Evolutionary conservation across 1,140 invertebrate species (phyloP).

Genomic region (Drosophila tani): DNA sequence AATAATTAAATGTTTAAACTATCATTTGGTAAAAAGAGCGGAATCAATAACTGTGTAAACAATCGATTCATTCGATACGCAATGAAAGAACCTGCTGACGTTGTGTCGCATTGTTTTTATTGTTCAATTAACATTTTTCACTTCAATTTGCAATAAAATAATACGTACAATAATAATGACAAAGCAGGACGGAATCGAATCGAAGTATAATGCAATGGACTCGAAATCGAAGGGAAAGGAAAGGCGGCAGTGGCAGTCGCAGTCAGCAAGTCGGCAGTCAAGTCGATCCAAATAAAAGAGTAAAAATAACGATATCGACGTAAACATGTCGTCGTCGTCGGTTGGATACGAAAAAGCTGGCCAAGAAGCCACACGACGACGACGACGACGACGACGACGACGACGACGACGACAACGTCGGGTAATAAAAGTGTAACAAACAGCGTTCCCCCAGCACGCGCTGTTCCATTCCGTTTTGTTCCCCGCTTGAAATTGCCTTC

Average conservation of each 20-base stretch:
- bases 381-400: too few relatives aligned
- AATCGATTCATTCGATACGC: not conserved
- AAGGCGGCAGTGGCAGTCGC: slow-evolving; percentile 10
- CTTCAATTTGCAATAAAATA: slow-evolving; percentile 46
- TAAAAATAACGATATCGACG: slow-evolving; percentile 25
- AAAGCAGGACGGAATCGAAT: slow-evolving; percentile 20
- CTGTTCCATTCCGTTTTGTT: slow-evolving; percentile 52
- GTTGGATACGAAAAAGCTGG: slow-evolving; percentile 26
- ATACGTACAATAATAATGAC: slow-evolving; percentile 36
- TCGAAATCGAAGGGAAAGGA: slow-evolving; percentile 5
- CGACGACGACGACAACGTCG: slow-evolving; percentile 8
- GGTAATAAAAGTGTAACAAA: slow-evolving; percentile 30
- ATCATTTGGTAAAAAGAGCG: not conserved
- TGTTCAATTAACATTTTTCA: slow-evolving; percentile 48
- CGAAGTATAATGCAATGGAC: slow-evolving; percentile 4
- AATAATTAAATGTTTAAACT: not conserved
- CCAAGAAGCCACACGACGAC: slow-evolving; percentile 23
- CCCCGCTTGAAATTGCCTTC: slow-evolving; percentile 3
- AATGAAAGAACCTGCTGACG: slow-evolving; percentile 22
- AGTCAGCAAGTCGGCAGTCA: too few relatives aligned
- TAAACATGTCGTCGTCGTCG: slow-evolving; percentile 24
- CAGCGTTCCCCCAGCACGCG: slow-evolving; percentile 12
- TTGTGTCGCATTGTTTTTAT: slow-evolving; percentile 35
- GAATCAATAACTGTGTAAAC: not conserved
- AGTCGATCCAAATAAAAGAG: slow-evolving; percentile 7